Evolutionary conservation across 2,888 invertebrate species (phyloP), one percentile per base, ranked within the genome.

Genomic region (Thumatha senex): DNA sequence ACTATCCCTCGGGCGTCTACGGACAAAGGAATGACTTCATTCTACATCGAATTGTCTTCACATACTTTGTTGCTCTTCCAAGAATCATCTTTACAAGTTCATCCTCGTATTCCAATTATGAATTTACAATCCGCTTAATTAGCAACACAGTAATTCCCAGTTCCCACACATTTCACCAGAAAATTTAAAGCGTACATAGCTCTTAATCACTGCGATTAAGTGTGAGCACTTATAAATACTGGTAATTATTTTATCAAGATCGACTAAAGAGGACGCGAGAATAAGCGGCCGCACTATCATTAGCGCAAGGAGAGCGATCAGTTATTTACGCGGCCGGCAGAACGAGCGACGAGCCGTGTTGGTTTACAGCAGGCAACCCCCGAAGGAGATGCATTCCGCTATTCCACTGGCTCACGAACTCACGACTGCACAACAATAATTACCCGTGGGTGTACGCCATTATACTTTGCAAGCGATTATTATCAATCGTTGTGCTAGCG

Each of bases 391-490:
- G 90, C 91, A 91, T 91, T 90, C 91, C 89, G 71, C 86, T 80
- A 83, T 84, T 85, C 84, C 84, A 84, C 80, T 78, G 77, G 80
- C 89, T 86, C 91, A 91, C 91, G 91, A 91, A 86, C 90, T 90
- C 90, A 91, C 90, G 90, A 91, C 90, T 86, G 82, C 88, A 89
- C 89, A 85, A 88, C 90, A 89, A 91, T 91, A 91, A 91, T 91
- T 91, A 91, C 89, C 89, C 85, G 90, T 90, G 91, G 91, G 90
- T 90, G 92, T 92, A 89, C 90, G 89, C 89, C 85, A 92, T 91
- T 91, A 90, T 91, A 89, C 86, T 89, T 89, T 87, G 86, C 90
- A 80, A 87, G 86, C 86, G 90, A 89, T 91, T 89, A 91, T 91
- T 91, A 92, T 90, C 91, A 90, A 89, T 88, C 86, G 86, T 74